Evolutionary conservation across 2,888 invertebrate species (phyloP).

Genomic region (Hedychridium roseum): DNA sequence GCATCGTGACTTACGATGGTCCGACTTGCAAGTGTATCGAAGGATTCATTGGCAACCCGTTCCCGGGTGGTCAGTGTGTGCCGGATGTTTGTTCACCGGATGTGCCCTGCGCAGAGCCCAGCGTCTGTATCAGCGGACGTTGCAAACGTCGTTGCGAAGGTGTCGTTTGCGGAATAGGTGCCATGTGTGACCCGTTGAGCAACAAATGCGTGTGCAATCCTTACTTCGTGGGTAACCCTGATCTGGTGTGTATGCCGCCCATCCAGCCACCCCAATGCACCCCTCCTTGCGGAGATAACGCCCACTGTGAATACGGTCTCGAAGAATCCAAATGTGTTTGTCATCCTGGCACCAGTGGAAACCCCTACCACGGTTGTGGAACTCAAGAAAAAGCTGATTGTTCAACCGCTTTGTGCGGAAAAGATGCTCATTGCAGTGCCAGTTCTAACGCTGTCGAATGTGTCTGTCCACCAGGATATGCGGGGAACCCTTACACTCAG

Average conservation of each 20-base stretch:
- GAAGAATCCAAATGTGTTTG: constrained; percentile 81
- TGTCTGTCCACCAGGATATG: constrained; percentile 81
- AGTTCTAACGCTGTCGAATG: constrained; percentile 80
- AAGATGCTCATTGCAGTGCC: constrained; percentile 81
- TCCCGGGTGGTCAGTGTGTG: constrained; percentile 86
- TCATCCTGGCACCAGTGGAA: constrained; percentile 83
- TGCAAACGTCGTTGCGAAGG: constrained; percentile 90
- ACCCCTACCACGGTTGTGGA: constrained; percentile 85
- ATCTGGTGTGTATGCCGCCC: constrained; percentile 89
- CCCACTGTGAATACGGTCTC: constrained; percentile 85
- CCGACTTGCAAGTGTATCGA: constrained; percentile 90
- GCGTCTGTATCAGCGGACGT: constrained; percentile 85
- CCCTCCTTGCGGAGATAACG: constrained; percentile 82
- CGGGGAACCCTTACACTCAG: constrained; percentile 86
- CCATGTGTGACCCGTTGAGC: constrained; percentile 80
- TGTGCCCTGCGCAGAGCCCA: constrained; percentile 79
- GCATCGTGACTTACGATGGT: constrained; percentile 83
- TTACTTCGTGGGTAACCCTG: constrained; percentile 88
- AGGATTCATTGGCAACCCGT: constrained; percentile 88
- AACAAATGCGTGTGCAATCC: constrained; percentile 88
- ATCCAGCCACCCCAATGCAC: constrained; percentile 79
- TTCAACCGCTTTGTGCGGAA: constrained; percentile 77
- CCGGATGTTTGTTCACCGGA: constrained; percentile 83
- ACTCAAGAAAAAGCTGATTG: constrained; percentile 77
- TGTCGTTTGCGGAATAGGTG: constrained; percentile 87